These are phyloP conservation scores for Peromyscus melanophrys DNA, from an alignment of 2,797 vertebrate species.

Conservation along the genomic window DNA sequence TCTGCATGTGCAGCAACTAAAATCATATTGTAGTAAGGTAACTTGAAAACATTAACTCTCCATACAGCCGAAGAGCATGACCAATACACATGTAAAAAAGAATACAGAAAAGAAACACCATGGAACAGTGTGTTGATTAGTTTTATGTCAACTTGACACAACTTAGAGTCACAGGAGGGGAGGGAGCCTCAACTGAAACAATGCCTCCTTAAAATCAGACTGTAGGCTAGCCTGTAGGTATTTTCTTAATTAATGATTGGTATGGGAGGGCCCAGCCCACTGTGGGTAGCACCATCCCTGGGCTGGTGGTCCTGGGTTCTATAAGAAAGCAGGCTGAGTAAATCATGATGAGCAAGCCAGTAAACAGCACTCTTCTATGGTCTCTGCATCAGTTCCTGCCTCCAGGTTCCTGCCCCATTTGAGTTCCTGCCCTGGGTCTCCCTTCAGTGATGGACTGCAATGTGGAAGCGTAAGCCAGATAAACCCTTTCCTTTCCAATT, in stretches of 20 bases:
- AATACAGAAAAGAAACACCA: background rate
- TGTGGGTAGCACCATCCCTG: background rate
- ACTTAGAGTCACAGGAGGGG: background rate
- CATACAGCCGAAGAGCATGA: conserved; percentile 4
- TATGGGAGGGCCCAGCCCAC: background rate
- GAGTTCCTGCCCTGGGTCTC: background rate
- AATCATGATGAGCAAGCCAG: background rate
- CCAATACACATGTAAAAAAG: background rate
- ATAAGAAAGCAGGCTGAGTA: background rate
- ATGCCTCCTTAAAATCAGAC: background rate
- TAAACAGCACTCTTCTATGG: background rate
- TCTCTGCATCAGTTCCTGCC: background rate
- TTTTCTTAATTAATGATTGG: background rate
- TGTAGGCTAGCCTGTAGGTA: background rate
- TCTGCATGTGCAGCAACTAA: background rate
- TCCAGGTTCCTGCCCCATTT: background rate
- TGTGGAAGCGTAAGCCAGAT: background rate
- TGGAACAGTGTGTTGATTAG: background rate
- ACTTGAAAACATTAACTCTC: background rate
- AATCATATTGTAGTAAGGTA: background rate
- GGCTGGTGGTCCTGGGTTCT: background rate
- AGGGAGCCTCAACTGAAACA: background rate
- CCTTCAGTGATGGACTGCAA: background rate
- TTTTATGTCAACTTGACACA: background rate
- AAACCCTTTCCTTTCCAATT: too few relatives aligned